phyloP scores from a whole-genome alignment of 2,797 vertebrate species.

The Crax fasciolata region DNA sequence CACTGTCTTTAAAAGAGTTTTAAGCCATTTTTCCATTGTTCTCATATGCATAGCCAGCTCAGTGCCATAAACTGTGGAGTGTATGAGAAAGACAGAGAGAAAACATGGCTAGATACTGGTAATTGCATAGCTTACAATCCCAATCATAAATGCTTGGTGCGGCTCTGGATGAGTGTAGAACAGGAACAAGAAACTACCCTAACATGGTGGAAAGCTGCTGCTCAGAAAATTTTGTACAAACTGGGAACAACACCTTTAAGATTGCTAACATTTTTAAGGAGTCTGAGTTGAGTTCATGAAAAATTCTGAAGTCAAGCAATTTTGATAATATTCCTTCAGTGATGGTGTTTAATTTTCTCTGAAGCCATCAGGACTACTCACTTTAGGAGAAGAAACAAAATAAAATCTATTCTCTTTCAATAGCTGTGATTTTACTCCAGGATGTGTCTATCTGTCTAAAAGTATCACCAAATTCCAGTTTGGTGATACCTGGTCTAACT shows the following conservation, averaged over 20 bases:
- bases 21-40: not conserved
- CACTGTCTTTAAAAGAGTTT: not conserved
- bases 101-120: not conserved
- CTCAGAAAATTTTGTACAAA: not conserved
- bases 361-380: not conserved
- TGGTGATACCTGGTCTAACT: not conserved
- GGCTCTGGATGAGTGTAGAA: fast-evolving
- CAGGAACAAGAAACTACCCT: not conserved
- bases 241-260: not conserved
- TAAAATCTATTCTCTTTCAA: not conserved
- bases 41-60: not conserved
- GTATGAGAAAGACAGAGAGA: not conserved
- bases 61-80: not conserved
- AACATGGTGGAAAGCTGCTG: not conserved
- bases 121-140: not conserved
- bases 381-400: not conserved
- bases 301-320: not conserved
- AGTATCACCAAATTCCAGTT: not conserved
- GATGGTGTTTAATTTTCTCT: not conserved
- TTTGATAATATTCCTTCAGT: not conserved
- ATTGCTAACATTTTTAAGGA: not conserved
- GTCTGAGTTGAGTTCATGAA: not conserved
- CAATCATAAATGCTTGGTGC: not conserved
- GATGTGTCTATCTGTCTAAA: not conserved
- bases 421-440: not conserved